A percentile compares a stretch with the other conserved stretches of the same genome.
These are phyloP conservation scores for Dromas ardeola DNA, from an alignment of 2,113 vertebrate genomes.

Conservation along the genomic window DNA sequence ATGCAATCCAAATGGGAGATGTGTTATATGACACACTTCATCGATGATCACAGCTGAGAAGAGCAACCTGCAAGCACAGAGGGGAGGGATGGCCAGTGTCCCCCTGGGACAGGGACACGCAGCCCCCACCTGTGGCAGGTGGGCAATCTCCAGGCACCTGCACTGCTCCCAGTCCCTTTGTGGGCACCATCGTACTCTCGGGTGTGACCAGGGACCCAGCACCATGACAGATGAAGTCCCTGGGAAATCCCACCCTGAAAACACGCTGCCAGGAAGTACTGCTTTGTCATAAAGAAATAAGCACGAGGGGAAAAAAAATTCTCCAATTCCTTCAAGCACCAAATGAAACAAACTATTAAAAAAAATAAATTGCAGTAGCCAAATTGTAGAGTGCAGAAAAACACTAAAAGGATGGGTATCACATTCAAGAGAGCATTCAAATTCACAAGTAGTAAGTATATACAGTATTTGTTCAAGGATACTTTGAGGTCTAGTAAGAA, in stretches of 20 bases:
- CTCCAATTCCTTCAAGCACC: background rate
- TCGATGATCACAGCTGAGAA: fast-evolving
- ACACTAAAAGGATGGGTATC: background rate
- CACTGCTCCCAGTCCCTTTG: background rate
- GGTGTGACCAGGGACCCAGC: fast-evolving
- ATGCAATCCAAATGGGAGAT: fast-evolving
- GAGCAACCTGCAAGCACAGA: background rate
- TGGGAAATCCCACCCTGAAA: background rate
- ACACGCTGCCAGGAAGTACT: fast-evolving
- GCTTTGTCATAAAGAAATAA: background rate
- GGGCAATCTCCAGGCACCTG: conserved; percentile 3
- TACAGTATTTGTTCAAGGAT: background rate
- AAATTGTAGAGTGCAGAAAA: background rate
- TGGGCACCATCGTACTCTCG: fast-evolving
- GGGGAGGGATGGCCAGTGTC: fast-evolving
- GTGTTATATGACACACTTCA: fast-evolving
- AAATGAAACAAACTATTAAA: background rate
- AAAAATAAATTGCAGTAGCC: background rate
- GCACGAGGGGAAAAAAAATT: fast-evolving
- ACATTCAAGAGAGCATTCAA: background rate
- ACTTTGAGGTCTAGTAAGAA: background rate
- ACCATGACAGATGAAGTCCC: fast-evolving
- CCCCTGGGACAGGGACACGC: fast-evolving
- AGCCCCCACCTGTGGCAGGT: no score
- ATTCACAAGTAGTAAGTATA: background rate